Conservation (phyloP, 2,113 vertebrate species). For the Pelodiscus sinensis region DNA sequence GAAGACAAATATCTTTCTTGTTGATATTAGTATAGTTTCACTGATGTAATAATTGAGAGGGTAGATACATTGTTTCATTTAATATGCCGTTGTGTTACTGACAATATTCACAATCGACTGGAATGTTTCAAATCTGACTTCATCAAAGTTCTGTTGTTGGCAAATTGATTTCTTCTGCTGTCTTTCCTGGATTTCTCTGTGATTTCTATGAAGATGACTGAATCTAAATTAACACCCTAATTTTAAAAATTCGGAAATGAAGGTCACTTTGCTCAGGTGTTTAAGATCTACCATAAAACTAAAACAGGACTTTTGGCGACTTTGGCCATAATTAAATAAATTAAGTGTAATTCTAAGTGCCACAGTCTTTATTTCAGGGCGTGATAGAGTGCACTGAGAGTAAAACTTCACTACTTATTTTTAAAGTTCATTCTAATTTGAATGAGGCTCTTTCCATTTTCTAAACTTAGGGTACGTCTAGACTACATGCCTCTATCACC, state of each 20-base stretch:
- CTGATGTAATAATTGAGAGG: not conserved
- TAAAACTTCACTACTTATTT: not conserved
- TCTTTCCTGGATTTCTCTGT: conserved; percentile 23
- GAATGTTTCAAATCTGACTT: not conserved
- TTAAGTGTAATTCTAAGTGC: not conserved
- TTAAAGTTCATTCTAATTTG: not conserved
- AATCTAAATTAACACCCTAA: not conserved
- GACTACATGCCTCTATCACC: too few relatives aligned
- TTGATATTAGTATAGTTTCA: not conserved
- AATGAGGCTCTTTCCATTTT: not conserved
- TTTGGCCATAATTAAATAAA: not conserved
- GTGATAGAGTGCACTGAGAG: not conserved
- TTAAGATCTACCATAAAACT: not conserved
- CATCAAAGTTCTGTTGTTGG: not conserved
- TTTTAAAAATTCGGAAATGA: not conserved
- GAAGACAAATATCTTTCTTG: not conserved
- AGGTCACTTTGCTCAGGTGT: not conserved
- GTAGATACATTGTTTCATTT: fast-evolving
- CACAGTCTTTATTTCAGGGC: not conserved
- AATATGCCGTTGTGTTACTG: not conserved
- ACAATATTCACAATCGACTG: fast-evolving
- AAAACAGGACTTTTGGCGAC: not conserved
- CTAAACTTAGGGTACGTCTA: too few relatives aligned
- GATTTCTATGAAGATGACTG: not conserved
- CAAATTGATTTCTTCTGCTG: not conserved